Base-by-base conservation (phyloP, 1,140 invertebrate genomes). In the Drosophila lowei region DNA sequence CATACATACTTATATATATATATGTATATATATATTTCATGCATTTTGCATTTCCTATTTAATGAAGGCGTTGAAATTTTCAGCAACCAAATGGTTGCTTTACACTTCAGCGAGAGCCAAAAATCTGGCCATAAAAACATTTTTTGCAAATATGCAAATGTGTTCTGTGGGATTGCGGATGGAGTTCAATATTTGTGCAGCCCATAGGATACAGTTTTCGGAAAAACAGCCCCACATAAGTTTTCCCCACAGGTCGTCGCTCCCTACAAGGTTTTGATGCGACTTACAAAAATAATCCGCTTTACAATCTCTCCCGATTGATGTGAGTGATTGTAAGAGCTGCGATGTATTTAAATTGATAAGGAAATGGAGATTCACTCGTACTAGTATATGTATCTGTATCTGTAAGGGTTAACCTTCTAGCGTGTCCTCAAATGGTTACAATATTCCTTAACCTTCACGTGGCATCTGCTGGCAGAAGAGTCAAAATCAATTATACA, bases 401-500 rank as follows among this genome's bases (percentile, higher is more conserved):
- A 16, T 25, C 8, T n/a, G 43, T 23, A 15, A 1, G 25, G 30
- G 9, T 25, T 46, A 38, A 38, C 11, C 34, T 50, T 21, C 43
- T 15, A 28, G 23, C 13, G n/a, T 13, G n/a, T 62, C 48, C 42
- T 13, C 44, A 46, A 8, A 8, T 44, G 7, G 8, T 34, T 41
- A 15, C 30, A 44, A 21, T 7, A 46, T 49, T 11, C n/a, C 13
- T 46, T 54, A 25, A 55, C 34, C 34, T 34, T 52, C 18, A 2
- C 15, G 55, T 77, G 41, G 15, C 38, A 48, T 47, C 47, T 72
- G 50, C 59, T 79, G 72, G n/a, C 55, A 48, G 57, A 48, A 48
- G 57, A 48, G 50, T 46, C 47, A 63, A 79, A 83, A 64, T 63
- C 77, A 65, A 73, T 73, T 77, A 70, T 11, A 38, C 9, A 38